These are phyloP conservation scores for Venusia cambrica DNA, from an alignment of 2,888 invertebrate species.

Conservation along the genomic window DNA sequence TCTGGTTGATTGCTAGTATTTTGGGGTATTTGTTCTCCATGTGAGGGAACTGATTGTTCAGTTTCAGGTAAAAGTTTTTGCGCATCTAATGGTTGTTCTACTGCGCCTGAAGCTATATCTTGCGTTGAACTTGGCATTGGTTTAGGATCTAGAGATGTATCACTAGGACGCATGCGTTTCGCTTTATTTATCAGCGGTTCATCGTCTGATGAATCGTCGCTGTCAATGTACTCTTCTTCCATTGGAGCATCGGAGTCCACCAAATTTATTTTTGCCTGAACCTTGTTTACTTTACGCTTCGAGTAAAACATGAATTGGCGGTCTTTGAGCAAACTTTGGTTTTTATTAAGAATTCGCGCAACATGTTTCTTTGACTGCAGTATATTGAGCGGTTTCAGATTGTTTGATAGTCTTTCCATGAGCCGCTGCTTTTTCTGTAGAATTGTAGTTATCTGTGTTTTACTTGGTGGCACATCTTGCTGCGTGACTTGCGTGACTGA, in stretches of 20 bases:
- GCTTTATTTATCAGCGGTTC: slow-evolving; percentile 58
- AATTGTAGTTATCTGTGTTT: slow-evolving; percentile 8
- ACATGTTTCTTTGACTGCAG: slow-evolving; percentile 32
- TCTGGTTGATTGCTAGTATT: not conserved
- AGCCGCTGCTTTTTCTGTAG: slow-evolving; percentile 17
- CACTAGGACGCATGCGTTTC: slow-evolving; percentile 37
- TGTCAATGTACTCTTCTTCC: slow-evolving; percentile 33
- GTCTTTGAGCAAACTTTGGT: slow-evolving; percentile 4
- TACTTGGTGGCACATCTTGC: slow-evolving; percentile 1
- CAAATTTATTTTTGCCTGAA: slow-evolving; percentile 36
- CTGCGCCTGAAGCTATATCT: too few species aligned
- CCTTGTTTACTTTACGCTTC: slow-evolving; percentile 13
- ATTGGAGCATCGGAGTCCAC: slow-evolving; percentile 40
- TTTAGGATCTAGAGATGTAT: not conserved
- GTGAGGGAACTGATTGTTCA: not conserved
- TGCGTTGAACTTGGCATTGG: too few species aligned
- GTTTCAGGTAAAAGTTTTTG: not conserved
- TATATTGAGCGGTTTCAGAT: slow-evolving; percentile 41
- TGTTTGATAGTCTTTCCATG: slow-evolving; percentile 19
- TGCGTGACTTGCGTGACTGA: not conserved
- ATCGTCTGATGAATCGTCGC: slow-evolving; percentile 55
- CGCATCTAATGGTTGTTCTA: not conserved
- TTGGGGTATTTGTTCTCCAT: not conserved
- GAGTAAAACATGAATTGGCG: slow-evolving; percentile 7
- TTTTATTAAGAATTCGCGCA: slow-evolving; percentile 14